Base-by-base conservation (phyloP, 1,140 invertebrate genomes). In the Cotesia typhae region DNA sequence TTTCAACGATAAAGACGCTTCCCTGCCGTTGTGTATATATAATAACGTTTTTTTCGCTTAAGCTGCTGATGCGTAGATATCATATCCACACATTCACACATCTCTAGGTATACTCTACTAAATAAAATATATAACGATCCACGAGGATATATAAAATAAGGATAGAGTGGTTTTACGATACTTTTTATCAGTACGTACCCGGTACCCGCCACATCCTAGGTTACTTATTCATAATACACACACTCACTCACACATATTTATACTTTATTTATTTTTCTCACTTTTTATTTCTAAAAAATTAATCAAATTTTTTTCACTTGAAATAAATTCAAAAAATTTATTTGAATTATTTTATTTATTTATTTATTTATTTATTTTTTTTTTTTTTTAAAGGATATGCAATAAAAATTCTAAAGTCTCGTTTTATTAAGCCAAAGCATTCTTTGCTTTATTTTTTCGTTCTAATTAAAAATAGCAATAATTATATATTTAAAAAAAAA, bases 231-330 rank as follows among this genome's bases (percentile, higher is more conserved):
- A 47, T 47, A 47, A 10, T 47, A 10, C 6, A 77, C 78, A 75
- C 76, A 76, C 72, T 78, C 73, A 75, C 77, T 78, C 73, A 75
- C 77, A 79, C 80, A 78, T 80, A 79, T 84, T 82, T 84, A 28
- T 84, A 84, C 82, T 17, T 17, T 81, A 85, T 85, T 84, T 84
- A 85, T 85, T 84, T 79, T 81, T 80, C 82, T 85, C 82, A 10
- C 41, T 47, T 47, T 47, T 1, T 28, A 28, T 28, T 28, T 28
- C 28, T 28, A 28, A 28, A 28, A 2, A 28, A 28, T 28, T 28
- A 1, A 28, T 2, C 2, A 28, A 28, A 28, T 28, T 28, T 28
- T 28, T 28, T 28, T 28, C 28, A 28, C 28, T 28, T 28, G 2
- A 28, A 28, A 28, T 28, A 28, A 28, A 28, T 28, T 3, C 28